A percentile compares a stretch with the other conserved stretches of the same genome.
Conservation (phyloP, 2,888 invertebrate species). For the Hydraecia micacea region DNA sequence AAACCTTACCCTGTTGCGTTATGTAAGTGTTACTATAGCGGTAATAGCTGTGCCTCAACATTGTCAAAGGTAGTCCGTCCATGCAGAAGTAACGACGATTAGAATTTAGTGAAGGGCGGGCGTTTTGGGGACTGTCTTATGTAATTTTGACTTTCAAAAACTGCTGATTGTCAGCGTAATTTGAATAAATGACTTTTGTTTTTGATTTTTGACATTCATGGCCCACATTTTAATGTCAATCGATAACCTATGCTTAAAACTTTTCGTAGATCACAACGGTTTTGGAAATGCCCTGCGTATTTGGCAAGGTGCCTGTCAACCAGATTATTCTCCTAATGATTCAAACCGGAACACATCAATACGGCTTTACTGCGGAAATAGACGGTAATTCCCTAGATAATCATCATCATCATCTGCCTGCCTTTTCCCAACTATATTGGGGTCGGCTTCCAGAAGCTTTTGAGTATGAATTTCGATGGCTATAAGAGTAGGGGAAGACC, state of each 20-base stretch:
- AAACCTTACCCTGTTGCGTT: background rate
- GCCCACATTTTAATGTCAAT: too few species aligned
- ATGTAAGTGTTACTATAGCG: background rate
- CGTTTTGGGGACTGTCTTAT: background rate
- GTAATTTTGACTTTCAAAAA: background rate
- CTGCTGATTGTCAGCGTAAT: background rate
- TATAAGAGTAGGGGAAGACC: background rate
- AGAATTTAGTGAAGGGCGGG: background rate
- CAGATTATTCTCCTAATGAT: background rate
- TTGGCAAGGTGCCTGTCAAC: background rate
- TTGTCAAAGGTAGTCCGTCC: background rate
- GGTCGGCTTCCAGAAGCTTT: background rate
- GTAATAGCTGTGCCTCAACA: background rate
- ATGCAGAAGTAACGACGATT: background rate
- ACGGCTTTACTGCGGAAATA: background rate
- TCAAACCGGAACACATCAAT: background rate
- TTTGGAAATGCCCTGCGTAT: background rate
- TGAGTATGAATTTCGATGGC: background rate
- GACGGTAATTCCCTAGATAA: background rate
- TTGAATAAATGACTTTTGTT: background rate
- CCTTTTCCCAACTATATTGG: background rate
- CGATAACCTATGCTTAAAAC: too few species aligned
- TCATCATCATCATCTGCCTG: background rate
- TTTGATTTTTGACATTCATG: too few species aligned
- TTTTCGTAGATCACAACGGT: background rate